Percentiles rank a stretch among this genome's conserved stretches.
These are phyloP conservation scores for Meleagris gallopavo DNA, from an alignment of 2,113 vertebrate genomes.

Conservation along the genomic window DNA sequence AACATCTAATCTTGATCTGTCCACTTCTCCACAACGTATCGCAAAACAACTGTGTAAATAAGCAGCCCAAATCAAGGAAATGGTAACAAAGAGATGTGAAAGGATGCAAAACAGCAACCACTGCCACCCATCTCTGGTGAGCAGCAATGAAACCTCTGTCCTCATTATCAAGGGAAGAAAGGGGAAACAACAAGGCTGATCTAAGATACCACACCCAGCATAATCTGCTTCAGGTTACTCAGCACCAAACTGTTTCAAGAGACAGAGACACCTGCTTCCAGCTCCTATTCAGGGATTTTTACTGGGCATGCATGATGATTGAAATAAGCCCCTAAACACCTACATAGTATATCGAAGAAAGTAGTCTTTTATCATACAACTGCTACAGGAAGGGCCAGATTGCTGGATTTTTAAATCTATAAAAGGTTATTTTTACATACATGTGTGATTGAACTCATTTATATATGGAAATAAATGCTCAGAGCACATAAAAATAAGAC, in stretches of 20 bases:
- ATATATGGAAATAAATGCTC: not conserved
- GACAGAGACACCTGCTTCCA: not conserved
- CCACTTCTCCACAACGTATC: not conserved
- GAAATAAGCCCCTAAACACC: not conserved
- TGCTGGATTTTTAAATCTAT: not conserved
- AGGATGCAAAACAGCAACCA: not conserved
- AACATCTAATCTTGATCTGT: not conserved
- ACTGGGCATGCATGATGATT: not conserved
- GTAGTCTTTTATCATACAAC: not conserved
- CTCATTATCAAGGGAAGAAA: not conserved
- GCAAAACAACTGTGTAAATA: not conserved
- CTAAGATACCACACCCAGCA: not conserved
- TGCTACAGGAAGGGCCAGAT: not conserved
- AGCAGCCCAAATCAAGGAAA: not conserved
- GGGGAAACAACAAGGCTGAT: not conserved
- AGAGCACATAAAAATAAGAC: not conserved
- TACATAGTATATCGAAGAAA: not conserved
- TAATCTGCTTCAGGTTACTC: not conserved
- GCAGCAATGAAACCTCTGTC: not conserved
- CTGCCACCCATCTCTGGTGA: not conserved
- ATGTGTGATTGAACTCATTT: conserved; percentile 2
- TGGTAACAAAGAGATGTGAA: not conserved
- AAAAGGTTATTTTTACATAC: not conserved
- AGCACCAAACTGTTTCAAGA: not conserved
- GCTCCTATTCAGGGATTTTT: not conserved